A percentile compares a stretch with the other conserved stretches of the same genome.
These are phyloP conservation scores for Muntiacus reevesi DNA, from an alignment of 2,113 vertebrate species.

Conservation along the genomic window DNA sequence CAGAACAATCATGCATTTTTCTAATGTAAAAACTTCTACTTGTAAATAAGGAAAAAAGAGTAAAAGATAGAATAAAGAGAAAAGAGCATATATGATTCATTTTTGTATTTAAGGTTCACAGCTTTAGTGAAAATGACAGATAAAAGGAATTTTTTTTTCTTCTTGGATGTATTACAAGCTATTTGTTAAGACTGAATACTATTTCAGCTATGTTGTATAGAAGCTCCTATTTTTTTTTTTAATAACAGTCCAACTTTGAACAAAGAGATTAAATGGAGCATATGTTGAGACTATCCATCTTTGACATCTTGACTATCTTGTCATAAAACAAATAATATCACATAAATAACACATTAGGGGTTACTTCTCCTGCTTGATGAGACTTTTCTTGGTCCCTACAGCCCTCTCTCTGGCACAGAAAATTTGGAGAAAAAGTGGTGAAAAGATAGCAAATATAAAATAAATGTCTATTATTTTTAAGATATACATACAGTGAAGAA, in stretches of 20 bases:
- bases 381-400: neutral
- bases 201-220: neutral
- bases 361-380: neutral
- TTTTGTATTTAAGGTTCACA: neutral
- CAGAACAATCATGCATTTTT: neutral
- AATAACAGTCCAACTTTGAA: slow-evolving; percentile 22
- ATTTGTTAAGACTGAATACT: neutral
- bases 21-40: neutral
- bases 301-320: slow-evolving; percentile 23
- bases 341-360: neutral
- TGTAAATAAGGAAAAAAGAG: neutral
- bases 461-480: neutral
- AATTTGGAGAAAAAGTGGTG: neutral
- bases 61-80: neutral
- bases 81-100: neutral
- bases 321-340: neutral
- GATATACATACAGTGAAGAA: neutral
- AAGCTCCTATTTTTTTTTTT: neutral
- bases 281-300: neutral
- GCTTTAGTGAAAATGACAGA: slow-evolving; percentile 12
- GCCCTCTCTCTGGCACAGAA: neutral
- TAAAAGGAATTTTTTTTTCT: neutral
- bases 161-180: neutral
- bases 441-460: neutral
- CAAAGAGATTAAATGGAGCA: slow-evolving; percentile 41